Evolutionary conservation across 1,140 invertebrate genomes (phyloP).

Genomic region (Popillia japonica): DNA sequence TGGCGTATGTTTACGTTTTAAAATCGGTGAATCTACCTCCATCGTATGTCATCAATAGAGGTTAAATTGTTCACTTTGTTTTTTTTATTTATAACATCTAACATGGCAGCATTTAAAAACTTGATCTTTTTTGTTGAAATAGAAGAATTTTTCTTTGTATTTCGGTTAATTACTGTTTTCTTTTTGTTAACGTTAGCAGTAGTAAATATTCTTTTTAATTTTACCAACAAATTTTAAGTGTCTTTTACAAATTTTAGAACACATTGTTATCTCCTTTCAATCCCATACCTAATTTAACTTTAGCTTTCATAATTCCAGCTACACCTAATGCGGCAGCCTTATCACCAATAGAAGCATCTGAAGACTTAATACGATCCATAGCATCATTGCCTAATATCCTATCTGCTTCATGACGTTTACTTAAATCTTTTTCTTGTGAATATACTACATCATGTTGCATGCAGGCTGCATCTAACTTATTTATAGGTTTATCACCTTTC

Average conservation of each 20-base stretch:
- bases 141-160: too few relatives aligned
- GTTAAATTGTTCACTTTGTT: too few relatives aligned
- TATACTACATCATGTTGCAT: constrained; percentile 56
- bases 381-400: background rate
- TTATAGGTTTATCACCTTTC: constrained; percentile 60
- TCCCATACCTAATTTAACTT: background rate
- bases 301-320: background rate
- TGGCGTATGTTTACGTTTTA: too few relatives aligned
- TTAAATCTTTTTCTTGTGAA: background rate
- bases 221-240: background rate
- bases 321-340: background rate
- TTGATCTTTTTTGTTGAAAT: too few relatives aligned
- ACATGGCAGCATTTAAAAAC: too few relatives aligned
- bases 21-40: too few relatives aligned
- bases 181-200: too few relatives aligned
- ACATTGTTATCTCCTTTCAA: background rate
- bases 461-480: constrained; percentile 59
- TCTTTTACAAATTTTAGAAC: background rate
- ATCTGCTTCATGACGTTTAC: background rate
- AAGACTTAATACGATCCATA: background rate
- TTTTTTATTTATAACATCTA: too few relatives aligned
- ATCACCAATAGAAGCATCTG: background rate
- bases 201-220: background rate
- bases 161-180: too few relatives aligned
- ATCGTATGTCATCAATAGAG: too few relatives aligned